Evolutionary conservation across 1,140 invertebrate species (phyloP), one percentile per base, ranked within the genome.

Genomic region (Leptinotarsa texana): DNA sequence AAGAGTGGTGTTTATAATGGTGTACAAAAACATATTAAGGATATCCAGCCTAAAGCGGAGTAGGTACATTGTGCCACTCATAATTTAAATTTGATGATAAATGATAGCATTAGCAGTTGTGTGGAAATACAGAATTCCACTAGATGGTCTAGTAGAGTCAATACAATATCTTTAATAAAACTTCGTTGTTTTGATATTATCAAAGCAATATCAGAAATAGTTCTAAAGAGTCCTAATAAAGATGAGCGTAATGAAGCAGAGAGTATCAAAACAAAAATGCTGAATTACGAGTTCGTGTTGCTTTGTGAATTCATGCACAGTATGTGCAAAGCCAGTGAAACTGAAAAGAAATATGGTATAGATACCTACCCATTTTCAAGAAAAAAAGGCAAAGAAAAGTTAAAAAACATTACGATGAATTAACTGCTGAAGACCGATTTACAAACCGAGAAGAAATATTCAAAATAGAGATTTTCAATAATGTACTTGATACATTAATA

Each of bases 1-100:
- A 81, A 79, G 74, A 77, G 69, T 76, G 79, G 49, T 27, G 0
- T 3, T 80, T 71, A 21, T 62, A 18, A 78, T 77, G 80, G 77
- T n/a, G 13, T 78, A n/a, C 69, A 81, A 74, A 73, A 72, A 69
- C 74, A 27, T 27, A 27, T 27, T 27, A 78, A 78, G 77, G 68
- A 74, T 33, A 78, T 72, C 61, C 49, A 62, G n/a, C 76, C 73
- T 63, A 57, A 65, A 22, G 74, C 73, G 18, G 63, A 70, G 42
- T 77, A 75, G 27, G 69, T 15, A 71, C 76, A 77, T 72, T 72
- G 73, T 24, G 71, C 63, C 63, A 73, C 51, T 27, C 62, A 63
- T 66, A 73, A 73, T 66, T 48, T 66, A 48, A 73, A 73, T 73
- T 66, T 66, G 61, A 3, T 24, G 24, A 24, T 57, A 33, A 73